phyloP scores from a whole-genome alignment of 2,888 invertebrate species.

The Trichopria drosophilae region DNA sequence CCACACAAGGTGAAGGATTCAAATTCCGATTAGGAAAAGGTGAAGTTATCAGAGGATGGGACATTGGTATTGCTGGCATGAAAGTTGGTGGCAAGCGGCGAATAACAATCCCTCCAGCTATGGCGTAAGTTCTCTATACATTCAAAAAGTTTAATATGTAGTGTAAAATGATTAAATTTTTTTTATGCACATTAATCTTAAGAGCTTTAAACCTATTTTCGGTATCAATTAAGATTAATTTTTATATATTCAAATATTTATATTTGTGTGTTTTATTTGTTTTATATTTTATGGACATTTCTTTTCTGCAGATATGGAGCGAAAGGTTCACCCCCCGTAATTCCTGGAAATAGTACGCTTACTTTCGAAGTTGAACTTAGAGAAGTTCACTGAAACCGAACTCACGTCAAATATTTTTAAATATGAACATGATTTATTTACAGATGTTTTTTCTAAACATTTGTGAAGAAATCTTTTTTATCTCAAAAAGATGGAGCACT shows the following conservation, averaged over 20 bases:
- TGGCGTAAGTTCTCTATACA: constrained; percentile 71
- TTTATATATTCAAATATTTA: not conserved
- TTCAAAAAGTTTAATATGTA: not conserved
- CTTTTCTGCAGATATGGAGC: constrained; percentile 67
- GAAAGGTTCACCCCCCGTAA: constrained; percentile 80
- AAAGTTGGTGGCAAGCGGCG: constrained; percentile 89
- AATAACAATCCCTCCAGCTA: constrained; percentile 79
- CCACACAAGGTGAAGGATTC: constrained; percentile 77
- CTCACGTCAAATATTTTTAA: not conserved
- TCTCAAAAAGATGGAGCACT: too few relatives aligned
- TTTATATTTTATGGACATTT: constrained; percentile 22
- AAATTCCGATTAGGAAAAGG: constrained; percentile 81
- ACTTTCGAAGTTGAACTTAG: constrained; percentile 90
- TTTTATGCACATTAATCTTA: not conserved
- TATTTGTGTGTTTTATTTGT: too few relatives aligned
- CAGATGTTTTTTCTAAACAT: not conserved
- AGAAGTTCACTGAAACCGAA: constrained; percentile 66
- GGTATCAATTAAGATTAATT: not conserved
- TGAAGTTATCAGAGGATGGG: constrained; percentile 92
- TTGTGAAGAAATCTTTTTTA: too few relatives aligned
- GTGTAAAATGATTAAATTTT: not conserved
- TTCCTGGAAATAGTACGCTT: constrained; percentile 85
- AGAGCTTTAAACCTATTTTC: too few relatives aligned
- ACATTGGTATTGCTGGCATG: constrained; percentile 87
- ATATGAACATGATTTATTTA: not conserved